Conservation (phyloP, 2,113 vertebrate species). For the Epinephelus moara region DNA sequence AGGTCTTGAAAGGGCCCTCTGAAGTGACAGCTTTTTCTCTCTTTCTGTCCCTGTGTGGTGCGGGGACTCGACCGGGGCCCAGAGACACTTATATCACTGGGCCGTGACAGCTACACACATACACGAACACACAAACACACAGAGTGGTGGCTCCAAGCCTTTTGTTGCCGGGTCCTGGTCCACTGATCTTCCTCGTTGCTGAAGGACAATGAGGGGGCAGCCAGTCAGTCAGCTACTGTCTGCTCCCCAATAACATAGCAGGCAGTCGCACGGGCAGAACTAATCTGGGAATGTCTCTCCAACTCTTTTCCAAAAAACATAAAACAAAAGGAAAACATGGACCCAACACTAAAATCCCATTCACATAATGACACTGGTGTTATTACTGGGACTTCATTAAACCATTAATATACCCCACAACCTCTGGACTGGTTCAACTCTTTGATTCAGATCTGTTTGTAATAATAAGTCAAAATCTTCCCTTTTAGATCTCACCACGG, state of each 20-base stretch:
- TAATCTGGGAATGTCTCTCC: conserved; percentile 88
- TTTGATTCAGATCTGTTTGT: too few species aligned
- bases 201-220: conserved; percentile 86
- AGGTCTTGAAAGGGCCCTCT: conserved; percentile 84
- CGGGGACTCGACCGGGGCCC: conserved; percentile 73
- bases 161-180: conserved; percentile 75
- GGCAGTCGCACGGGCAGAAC: conserved; percentile 88
- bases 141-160: conserved; percentile 66
- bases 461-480: too few species aligned
- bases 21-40: conserved; percentile 87
- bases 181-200: conserved; percentile 82
- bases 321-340: conserved; percentile 50
- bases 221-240: conserved; percentile 82
- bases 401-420: neutral
- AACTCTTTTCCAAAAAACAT: conserved; percentile 69
- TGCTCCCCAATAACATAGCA: conserved; percentile 87
- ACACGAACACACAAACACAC: conserved; percentile 65
- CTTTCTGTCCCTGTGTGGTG: conserved; percentile 74
- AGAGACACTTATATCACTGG: conserved; percentile 85
- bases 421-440: neutral
- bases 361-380: conserved; percentile 3
- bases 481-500: too few species aligned
- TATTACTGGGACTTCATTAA: conserved; percentile 17
- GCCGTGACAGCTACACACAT: conserved; percentile 84
- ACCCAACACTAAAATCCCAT: neutral